Base-by-base conservation (phyloP, 2,797 vertebrate species). In the Oreonectes daqikongensis region DNA sequence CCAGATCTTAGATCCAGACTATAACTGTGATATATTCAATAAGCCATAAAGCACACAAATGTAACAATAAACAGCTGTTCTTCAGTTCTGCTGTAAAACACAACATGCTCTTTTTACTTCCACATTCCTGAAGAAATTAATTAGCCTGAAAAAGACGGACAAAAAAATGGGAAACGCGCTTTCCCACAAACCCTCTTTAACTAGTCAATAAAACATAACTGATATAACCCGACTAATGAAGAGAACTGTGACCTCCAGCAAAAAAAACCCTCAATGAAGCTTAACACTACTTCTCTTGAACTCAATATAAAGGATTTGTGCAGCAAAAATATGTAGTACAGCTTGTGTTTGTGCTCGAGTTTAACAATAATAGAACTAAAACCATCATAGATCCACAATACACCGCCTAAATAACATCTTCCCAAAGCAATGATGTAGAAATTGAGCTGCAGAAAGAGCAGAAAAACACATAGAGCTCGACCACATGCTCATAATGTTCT, bases 181-280 rank as follows among this genome's bases (percentile, higher is more conserved):
- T 65, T 79, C 64, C 40, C 20, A 18, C 42, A 67, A 46, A 64
- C 48, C 44, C 15, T 17, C 40, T 42, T 70, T 68, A 69, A 78
- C 67, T n/a, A 67, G 53, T 22, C 53, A 75, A 38, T 72, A 53
- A 75, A 66, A 50, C n/a, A n/a, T n/a, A 14, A 14, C 17, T 57
- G 17, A 63, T 44, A 61, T 14, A 63, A 61, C 28, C 70, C 17
- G 14, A 12, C 15, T 71, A 78, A 80, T 67, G 44, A 80, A 46
- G 42, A 61, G 57, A 30, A 28, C 55, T 15, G 40, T 20, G 20
- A 75, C 48, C 73, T 18, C 44, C 30, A 44, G 57, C 46, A 20
- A 50, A 53, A 60, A 14, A n/a, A 42, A 3, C 18, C 24, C 55
- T 59, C 14, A 26, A n/a, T 26, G 17, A 30, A 59, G 14, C 55